Evolutionary conservation across 2,113 vertebrate genomes (phyloP), one percentile per base, ranked within the genome.

Genomic region (Albula glossodonta): DNA sequence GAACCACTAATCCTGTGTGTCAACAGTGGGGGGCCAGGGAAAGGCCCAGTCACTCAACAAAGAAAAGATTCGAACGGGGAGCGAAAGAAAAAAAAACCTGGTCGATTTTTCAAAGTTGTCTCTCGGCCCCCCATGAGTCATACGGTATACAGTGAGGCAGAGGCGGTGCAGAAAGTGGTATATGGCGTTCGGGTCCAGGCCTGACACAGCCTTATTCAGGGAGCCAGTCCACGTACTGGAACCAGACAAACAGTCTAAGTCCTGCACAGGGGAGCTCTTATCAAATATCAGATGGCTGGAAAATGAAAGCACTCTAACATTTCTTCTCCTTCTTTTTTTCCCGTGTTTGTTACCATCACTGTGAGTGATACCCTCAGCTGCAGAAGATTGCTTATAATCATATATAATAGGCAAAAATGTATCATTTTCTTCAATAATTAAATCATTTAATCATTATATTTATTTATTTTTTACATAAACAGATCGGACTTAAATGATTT

Each of bases 201-300:
- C 70, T 1, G 70, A 31, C 22, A 74, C 53, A 12, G 53, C 31
- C 70, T 74, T n/a, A 74, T 74, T 74, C 70, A 25, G 22, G 31
- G 31, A 41, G 1, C 31, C 31, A 74, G 70, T 25, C 70, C 70
- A 31, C 11, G 70, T 25, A 9, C 22, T n/a, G n/a, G 70, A 31
- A 22, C 9, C 10, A 74, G n/a, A 74, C 70, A 74, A 74, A 74
- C 22, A 74, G 70, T n/a, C 70, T 31, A 8, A 31, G 22, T 7
- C 70, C 70, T 22, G 22, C 70, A 22, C 70, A 6, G 3, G 70
- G 70, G 70, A 74, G 22, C 70, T 74, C 22, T 74, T n/a, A 74
- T 74, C 70, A 31, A n/a, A 74, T 25, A 74, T 74, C 70, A 74
- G 70, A 74, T n/a, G 22, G 70, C 70, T 74, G n/a, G n/a, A n/a